These are phyloP conservation scores for Labeo calbasu DNA, from an alignment of 2,797 vertebrate genomes.

Conservation along the genomic window DNA sequence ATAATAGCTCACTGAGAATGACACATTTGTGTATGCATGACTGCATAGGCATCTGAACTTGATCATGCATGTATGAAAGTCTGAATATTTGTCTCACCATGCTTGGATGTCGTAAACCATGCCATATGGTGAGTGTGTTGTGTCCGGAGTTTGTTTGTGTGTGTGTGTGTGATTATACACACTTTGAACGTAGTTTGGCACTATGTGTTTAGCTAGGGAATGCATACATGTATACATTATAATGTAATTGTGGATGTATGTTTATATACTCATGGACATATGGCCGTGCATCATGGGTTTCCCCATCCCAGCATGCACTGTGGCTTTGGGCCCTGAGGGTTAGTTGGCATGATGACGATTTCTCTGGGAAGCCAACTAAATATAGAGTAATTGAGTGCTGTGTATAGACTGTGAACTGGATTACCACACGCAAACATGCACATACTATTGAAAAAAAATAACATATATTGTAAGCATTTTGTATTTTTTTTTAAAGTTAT, in stretches of 20 bases:
- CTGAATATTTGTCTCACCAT: constrained; percentile 25
- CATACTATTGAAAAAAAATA: background rate
- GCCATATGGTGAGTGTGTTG: constrained; percentile 37
- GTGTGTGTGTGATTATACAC: constrained; percentile 1
- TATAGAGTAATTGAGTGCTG: constrained; percentile 41
- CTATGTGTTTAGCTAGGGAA: background rate
- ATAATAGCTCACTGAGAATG: background rate
- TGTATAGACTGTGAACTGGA: constrained; percentile 19
- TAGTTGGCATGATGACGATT: constrained; percentile 31
- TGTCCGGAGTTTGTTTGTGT: background rate
- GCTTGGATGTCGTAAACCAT: constrained; percentile 19
- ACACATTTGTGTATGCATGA: background rate
- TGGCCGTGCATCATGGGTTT: constrained; percentile 45
- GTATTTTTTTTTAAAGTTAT: too few species aligned
- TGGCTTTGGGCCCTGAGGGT: constrained; percentile 42
- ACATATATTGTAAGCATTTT: too few species aligned
- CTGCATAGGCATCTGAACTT: constrained; percentile 15
- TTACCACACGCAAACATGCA: background rate
- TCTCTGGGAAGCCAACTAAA: constrained; percentile 44
- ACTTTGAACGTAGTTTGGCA: background rate
- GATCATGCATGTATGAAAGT: constrained; percentile 33
- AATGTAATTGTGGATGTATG: constrained; percentile 3
- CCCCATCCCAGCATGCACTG: constrained; percentile 51
- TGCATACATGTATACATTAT: constrained; percentile 5
- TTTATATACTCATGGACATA: constrained; percentile 35